A percentile compares a stretch with the other conserved stretches of the same genome.
Conservation (phyloP, 2,113 vertebrate species). For the Antigone vipio region DNA sequence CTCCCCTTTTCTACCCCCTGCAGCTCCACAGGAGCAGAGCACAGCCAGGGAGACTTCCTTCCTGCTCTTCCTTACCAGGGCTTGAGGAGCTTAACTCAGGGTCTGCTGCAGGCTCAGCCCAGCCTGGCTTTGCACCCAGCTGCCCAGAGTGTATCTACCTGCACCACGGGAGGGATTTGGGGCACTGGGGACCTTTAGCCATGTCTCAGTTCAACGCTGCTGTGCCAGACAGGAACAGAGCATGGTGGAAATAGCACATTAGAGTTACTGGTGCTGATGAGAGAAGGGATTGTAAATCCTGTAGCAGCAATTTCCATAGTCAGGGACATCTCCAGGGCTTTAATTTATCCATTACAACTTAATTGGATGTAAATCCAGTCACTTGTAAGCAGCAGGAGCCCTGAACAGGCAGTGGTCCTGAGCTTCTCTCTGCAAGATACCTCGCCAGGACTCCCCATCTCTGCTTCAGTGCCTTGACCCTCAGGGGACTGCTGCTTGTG, state of each 20-base stretch:
- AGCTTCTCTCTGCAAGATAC: background rate
- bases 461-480: background rate
- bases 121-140: background rate
- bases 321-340: background rate
- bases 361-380: background rate
- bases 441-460: background rate
- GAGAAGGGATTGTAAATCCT: conserved; percentile 47
- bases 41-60: background rate
- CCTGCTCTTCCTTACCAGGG: background rate
- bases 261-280: background rate
- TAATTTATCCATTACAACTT: background rate
- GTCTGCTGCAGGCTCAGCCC: background rate
- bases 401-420: background rate
- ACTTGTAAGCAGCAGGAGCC: background rate
- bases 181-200: background rate
- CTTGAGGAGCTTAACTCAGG: background rate
- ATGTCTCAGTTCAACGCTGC: background rate
- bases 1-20: background rate
- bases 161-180: background rate
- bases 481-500: accelerated
- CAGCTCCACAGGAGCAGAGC: background rate
- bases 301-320: background rate
- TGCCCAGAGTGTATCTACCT: background rate
- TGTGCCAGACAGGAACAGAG: background rate
- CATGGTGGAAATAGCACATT: background rate